Percentiles rank a stretch among this genome's conserved stretches.
These are phyloP conservation scores for Pavo muticus DNA, from an alignment of 2,113 vertebrate genomes.

Conservation along the genomic window DNA sequence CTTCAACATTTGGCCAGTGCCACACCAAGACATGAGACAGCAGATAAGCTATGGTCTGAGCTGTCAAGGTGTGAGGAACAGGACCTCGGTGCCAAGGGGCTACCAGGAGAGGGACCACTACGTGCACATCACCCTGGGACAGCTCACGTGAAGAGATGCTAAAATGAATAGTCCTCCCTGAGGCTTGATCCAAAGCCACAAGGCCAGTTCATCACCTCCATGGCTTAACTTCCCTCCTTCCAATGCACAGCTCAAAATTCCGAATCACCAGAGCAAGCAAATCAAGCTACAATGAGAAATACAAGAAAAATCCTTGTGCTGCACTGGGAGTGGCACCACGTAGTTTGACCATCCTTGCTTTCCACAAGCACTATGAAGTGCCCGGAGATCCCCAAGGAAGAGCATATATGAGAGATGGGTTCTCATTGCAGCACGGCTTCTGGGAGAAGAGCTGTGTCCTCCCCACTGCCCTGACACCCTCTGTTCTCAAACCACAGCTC, in stretches of 20 bases:
- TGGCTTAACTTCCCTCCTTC: background rate
- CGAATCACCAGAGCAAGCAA: background rate
- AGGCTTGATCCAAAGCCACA: background rate
- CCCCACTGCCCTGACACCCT: accelerated
- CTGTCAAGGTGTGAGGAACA: background rate
- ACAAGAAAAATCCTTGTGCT: background rate
- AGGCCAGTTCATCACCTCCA: background rate
- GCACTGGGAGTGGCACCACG: background rate
- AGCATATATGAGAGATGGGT: background rate
- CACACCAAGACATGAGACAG: background rate
- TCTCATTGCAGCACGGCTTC: background rate
- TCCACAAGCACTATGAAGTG: background rate
- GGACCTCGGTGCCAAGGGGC: background rate
- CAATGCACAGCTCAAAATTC: background rate
- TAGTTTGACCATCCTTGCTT: background rate
- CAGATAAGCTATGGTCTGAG: background rate
- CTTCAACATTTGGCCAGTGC: background rate
- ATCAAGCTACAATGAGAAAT: background rate
- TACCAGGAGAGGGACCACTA: background rate
- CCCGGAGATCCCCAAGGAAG: background rate
- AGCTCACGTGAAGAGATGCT: background rate
- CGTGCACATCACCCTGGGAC: background rate
- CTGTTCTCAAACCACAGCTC: background rate
- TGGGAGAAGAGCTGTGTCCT: background rate
- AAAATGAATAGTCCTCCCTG: background rate